Base-by-base conservation (phyloP, 2,888 invertebrate genomes). In the Cacoxenus indagator region DNA sequence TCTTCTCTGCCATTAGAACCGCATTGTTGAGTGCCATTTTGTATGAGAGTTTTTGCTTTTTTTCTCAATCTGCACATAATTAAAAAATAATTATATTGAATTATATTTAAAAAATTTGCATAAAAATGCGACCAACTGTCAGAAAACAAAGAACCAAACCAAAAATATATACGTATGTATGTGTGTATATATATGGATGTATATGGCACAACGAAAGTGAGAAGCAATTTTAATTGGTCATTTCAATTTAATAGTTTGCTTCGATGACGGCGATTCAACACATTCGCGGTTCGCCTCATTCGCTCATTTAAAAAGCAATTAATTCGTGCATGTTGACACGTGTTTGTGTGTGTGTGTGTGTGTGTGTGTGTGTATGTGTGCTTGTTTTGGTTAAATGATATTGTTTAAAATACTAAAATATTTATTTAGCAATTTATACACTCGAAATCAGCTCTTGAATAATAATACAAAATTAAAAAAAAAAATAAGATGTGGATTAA, bases 21-120 rank as follows among this genome's bases (percentile, higher is more conserved):
- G n/a, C n/a, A n/a, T n/a, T n/a, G n/a, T n/a, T n/a, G n/a, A n/a
- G n/a, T n/a, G n/a, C n/a, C n/a, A n/a, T n/a, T n/a, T n/a, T n/a
- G n/a, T n/a, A n/a, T n/a, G n/a, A n/a, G n/a, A n/a, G n/a, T 48
- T 11, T 54, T 54, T 24, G n/a, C 2, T 3, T 24, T 54, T 54
- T 54, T 54, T 24, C 78, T 78, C 73, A 72, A 67, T 51, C 31
- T 73, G 76, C 73, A 72, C 83, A 77, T 82, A 80, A 80, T 80
- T 80, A 81, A 80, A 80, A 80, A 81, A 78, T 83, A 81, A 82
- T 4, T 37, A 14, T 5, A 37, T 8, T 37, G 37, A 14, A 2
- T 2, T 37, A 37, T 80, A 81, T 82, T 80, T 78, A 54, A 43
- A 51, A 9, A 54, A 51, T 46, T 19, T 31, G 31, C 65, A 51